Base-by-base conservation (phyloP, 2,113 vertebrate genomes). In the Tyto alba region DNA sequence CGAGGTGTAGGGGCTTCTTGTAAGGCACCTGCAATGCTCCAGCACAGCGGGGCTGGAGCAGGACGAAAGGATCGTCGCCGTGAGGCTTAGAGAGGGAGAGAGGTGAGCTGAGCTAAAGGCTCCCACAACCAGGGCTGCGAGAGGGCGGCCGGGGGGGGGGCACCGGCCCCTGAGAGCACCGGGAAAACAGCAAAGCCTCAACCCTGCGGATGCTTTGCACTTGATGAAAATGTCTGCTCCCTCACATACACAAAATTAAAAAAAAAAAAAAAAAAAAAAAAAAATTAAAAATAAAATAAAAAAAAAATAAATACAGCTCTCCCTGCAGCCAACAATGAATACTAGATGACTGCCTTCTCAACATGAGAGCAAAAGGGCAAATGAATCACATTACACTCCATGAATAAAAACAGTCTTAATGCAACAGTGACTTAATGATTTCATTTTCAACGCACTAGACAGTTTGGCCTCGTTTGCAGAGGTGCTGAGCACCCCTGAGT, bases 301-400 rank as follows among this genome's bases (percentile, higher is more conserved):
- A 62, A 53, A 47, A 4, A 67, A 55, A 64, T 3, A 4, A 71
- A 50, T 13, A 11, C 36, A 40, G 45, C 88, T 76, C 71, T 87
- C 85, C 94, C 95, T 56, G 87, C 92, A 96, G 96, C 85, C 96
- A 90, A 91, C 29, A 7, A 78, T 92, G 96, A 95, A 90, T 90
- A 93, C 30, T 6, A 96, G 94, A 95, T 91, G 95, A 93, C 52
- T 85, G 92, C 87, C 88, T 88, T 19, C 95, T 89, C 96, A 53
- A 75, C 89, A 88, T 2, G 66, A 91, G 95, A 97, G 96, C 96
- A 96, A 97, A 97, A 97, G 96, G 95, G 96, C 97, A 97, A 97
- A 94, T 32, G 93, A 96, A 95, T 96, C 94, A 83, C 91, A 95
- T 93, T 95, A 95, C 94, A 92, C 83, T 89, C 89, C 93, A 88